A percentile compares a stretch with the other conserved stretches of the same genome.
Evolutionary conservation across 2,888 invertebrate species (phyloP).

Genomic region (Drosophila hamatofila): DNA sequence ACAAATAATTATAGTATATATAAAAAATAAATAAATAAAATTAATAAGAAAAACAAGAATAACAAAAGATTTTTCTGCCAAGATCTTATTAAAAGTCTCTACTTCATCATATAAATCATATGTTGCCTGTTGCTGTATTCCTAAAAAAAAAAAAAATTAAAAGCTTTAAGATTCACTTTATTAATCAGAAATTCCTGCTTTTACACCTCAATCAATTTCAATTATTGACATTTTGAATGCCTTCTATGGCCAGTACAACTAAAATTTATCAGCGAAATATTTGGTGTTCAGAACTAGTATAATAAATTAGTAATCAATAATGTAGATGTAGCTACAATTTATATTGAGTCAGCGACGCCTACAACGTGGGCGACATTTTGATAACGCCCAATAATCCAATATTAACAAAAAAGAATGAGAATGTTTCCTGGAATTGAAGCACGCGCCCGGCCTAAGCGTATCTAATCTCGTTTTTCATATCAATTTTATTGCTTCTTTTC

Average conservation of each 20-base stretch:
- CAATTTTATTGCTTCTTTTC: constrained; percentile 1
- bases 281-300: constrained; percentile 16
- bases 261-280: constrained; percentile 16
- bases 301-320: constrained; percentile 20
- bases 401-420: not conserved
- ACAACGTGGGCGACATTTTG: constrained; percentile 24
- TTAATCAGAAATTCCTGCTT: not conserved
- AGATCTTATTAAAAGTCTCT: too few species aligned
- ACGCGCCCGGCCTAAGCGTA: constrained; percentile 40
- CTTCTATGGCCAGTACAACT: not conserved
- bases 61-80: too few species aligned
- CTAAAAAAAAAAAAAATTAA: too few species aligned
- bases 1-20: too few species aligned
- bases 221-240: constrained; percentile 2
- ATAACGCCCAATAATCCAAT: constrained; percentile 32
- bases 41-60: too few species aligned
- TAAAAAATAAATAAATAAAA: too few species aligned
- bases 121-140: too few species aligned
- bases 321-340: not conserved
- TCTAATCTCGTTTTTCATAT: constrained; percentile 37
- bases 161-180: not conserved
- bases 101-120: too few species aligned
- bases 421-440: constrained; percentile 27
- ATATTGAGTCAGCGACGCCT: not conserved
- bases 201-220: not conserved